phyloP scores from a whole-genome alignment of 2,797 vertebrate species.

The Artibeus lituratus region DNA sequence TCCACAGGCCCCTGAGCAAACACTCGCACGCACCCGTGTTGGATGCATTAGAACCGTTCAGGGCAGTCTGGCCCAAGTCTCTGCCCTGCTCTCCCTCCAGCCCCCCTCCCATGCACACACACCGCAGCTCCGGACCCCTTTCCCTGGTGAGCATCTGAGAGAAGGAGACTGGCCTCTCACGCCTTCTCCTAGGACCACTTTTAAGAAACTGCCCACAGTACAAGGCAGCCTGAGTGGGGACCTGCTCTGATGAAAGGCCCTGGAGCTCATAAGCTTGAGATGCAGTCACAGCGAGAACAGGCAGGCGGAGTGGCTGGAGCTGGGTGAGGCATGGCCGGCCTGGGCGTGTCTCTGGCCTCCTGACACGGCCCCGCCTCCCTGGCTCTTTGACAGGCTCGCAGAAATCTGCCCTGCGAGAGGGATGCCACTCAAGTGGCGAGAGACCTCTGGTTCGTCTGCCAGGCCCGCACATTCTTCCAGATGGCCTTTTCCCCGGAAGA shows the following conservation, averaged over 20 bases:
- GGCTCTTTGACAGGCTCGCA: background rate
- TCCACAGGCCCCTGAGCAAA: background rate
- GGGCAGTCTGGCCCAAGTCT: background rate
- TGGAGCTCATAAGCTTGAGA: background rate
- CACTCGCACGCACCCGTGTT: background rate
- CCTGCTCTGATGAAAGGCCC: background rate
- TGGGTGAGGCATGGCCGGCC: background rate
- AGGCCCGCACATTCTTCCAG: background rate
- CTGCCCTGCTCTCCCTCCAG: background rate
- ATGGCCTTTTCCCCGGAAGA: background rate
- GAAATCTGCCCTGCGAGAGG: background rate
- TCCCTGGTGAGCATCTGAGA: background rate
- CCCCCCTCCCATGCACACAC: background rate
- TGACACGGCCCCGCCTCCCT: accelerated
- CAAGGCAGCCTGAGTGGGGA: background rate
- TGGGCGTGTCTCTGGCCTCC: background rate
- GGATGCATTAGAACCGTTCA: background rate
- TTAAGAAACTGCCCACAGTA: background rate
- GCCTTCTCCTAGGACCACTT: background rate
- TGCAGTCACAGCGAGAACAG: background rate
- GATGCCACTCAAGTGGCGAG: background rate
- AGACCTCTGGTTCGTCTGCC: background rate
- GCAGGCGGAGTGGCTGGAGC: background rate
- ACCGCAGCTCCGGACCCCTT: background rate
- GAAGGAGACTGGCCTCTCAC: background rate